A percentile compares a stretch with the other conserved stretches of the same genome.
phyloP scores from a whole-genome alignment of 2,797 vertebrate genomes.

The Fundulus diaphanus region DNA sequence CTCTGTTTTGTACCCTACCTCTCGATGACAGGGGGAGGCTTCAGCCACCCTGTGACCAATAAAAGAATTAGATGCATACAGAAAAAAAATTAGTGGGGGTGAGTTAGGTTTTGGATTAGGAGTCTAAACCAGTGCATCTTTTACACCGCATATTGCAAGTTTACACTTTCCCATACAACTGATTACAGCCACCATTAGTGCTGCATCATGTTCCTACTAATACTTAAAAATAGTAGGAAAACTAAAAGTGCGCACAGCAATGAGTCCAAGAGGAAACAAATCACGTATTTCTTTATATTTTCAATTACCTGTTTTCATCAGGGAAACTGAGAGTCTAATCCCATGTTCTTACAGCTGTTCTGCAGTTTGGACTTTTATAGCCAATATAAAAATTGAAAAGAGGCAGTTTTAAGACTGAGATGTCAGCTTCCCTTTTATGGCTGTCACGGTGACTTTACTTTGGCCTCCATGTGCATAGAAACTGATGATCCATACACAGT shows the following conservation, averaged over 20 bases:
- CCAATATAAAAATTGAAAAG: neutral
- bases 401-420: neutral
- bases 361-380: conserved; percentile 2
- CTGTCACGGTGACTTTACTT: conserved; percentile 14
- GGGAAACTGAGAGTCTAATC: conserved; percentile 16
- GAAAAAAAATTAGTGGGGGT: neutral
- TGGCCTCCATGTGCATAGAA: neutral
- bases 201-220: conserved; percentile 41
- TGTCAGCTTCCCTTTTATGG: conserved; percentile 9
- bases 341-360: neutral
- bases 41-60: neutral
- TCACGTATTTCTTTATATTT: conserved; percentile 11
- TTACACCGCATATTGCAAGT: neutral
- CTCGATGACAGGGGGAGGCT: neutral
- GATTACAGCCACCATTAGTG: conserved; percentile 66
- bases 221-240: no score
- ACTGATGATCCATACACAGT: conserved; percentile 4
- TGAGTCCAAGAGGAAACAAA: conserved; percentile 34
- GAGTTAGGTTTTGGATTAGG: neutral
- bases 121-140: neutral
- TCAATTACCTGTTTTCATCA: conserved; percentile 19
- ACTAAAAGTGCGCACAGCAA: conserved; percentile 48
- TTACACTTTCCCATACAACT: conserved; percentile 41
- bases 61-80: neutral
- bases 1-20: neutral